Conservation (phyloP, 2,888 invertebrate genomes). For the Metopia argyrocephala region DNA sequence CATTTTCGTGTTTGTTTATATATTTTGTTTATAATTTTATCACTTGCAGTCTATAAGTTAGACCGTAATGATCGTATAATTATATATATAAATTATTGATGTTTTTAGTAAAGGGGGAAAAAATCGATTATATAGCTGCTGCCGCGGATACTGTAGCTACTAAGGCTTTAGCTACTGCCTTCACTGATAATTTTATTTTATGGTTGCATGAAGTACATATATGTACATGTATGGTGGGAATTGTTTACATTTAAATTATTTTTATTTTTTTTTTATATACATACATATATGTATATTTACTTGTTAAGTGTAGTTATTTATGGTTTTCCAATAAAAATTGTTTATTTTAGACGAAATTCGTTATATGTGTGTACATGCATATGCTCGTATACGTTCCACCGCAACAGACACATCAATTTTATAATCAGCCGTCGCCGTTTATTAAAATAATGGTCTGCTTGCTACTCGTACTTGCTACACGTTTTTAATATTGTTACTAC, state of each 20-base stretch:
- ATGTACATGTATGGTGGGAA: background rate
- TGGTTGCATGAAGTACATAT: constrained; percentile 4
- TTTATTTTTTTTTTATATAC: constrained; percentile 2
- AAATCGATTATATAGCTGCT: background rate
- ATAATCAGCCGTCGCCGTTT: too few species aligned
- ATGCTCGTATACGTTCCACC: too few species aligned
- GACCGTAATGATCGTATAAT: background rate
- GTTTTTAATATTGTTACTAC: too few species aligned
- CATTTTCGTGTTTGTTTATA: background rate
- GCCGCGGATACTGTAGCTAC: background rate
- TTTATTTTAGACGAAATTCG: constrained; percentile 38
- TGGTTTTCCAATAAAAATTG: constrained; percentile 20
- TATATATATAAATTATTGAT: constrained; percentile 6
- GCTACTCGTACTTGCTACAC: too few species aligned
- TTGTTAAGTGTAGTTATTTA: constrained; percentile 40
- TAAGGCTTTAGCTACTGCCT: background rate
- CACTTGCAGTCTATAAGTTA: background rate
- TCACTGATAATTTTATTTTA: constrained; percentile 29
- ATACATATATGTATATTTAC: too few species aligned
- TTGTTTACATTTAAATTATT: constrained; percentile 57
- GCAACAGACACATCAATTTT: too few species aligned
- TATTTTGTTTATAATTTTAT: constrained; percentile 3
- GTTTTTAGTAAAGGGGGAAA: background rate
- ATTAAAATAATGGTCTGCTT: too few species aligned
- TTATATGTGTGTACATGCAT: background rate